These are phyloP conservation scores for Dyspetes luteomarginatus DNA, from an alignment of 2,888 invertebrate genomes.

Conservation along the genomic window DNA sequence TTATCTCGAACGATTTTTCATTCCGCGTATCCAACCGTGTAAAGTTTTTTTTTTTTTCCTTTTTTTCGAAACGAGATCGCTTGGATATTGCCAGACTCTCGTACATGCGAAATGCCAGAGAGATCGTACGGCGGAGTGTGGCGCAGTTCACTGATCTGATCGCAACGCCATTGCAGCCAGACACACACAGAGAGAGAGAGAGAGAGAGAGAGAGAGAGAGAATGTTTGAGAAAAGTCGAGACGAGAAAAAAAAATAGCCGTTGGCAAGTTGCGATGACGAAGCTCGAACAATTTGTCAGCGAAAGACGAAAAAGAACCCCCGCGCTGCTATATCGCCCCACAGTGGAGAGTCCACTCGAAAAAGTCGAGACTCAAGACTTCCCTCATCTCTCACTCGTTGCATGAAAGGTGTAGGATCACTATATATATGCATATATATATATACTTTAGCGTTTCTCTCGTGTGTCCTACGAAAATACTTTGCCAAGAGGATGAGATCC, in stretches of 20 bases:
- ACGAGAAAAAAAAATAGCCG: constrained; percentile 14
- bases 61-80: constrained; percentile 50
- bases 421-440: background rate
- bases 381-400: constrained; percentile 21
- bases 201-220: background rate
- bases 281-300: constrained; percentile 76
- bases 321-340: constrained; percentile 9
- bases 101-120: constrained; percentile 43
- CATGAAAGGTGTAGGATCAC: background rate
- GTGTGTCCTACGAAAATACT: constrained; percentile 56
- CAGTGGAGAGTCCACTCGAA: constrained; percentile 32
- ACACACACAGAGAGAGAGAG: background rate
- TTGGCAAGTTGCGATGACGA: constrained; percentile 65
- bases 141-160: constrained; percentile 50
- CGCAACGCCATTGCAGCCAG: constrained; percentile 37
- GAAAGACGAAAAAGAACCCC: constrained; percentile 56
- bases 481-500: constrained; percentile 3
- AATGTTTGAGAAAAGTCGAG: constrained; percentile 56
- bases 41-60: constrained; percentile 25
- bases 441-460: constrained; percentile 47
- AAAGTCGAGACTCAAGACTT: constrained; percentile 38
- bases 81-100: constrained; percentile 45
- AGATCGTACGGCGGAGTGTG: constrained; percentile 24
- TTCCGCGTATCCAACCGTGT: constrained; percentile 45
- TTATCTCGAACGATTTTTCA: constrained; percentile 65